Percentiles rank a stretch among this genome's conserved stretches.
These are phyloP conservation scores for Turnix velox DNA, from an alignment of 2,113 vertebrate genomes.

Conservation along the genomic window DNA sequence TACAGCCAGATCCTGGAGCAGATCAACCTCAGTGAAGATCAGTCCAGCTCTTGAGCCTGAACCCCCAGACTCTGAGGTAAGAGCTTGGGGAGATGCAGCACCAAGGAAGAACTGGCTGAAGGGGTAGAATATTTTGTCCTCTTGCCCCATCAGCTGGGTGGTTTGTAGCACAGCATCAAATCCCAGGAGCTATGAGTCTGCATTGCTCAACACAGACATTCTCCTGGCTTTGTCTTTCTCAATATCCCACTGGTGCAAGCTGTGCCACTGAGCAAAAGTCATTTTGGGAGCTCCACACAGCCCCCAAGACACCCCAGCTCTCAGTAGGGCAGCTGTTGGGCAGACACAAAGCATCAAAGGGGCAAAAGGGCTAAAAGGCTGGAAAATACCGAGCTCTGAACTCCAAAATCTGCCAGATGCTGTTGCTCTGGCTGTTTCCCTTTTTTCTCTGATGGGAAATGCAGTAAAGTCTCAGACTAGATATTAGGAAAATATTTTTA, in stretches of 20 bases:
- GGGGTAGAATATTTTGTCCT: neutral
- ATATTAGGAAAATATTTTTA: too few species aligned
- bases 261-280: neutral
- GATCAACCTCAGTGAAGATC: slow-evolving; percentile 10
- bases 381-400: neutral
- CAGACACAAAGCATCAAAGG: neutral
- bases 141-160: neutral
- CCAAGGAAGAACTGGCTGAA: neutral
- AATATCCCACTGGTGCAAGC: neutral
- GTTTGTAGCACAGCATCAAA: neutral
- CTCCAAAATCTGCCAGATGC: neutral
- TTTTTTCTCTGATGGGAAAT: neutral
- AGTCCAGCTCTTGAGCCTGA: neutral
- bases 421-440: neutral
- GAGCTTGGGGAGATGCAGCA: neutral
- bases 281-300: fast-evolving
- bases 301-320: neutral
- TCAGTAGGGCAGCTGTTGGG: neutral
- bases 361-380: neutral
- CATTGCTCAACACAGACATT: neutral
- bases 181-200: neutral
- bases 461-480: neutral
- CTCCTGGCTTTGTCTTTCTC: neutral
- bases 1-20: slow-evolving; percentile 84
- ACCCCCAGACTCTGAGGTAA: neutral